Percentiles rank a stretch among this genome's conserved stretches.
These are phyloP conservation scores for Megaceryle torquata DNA, from an alignment of 2,113 vertebrate genomes.

Conservation along the genomic window DNA sequence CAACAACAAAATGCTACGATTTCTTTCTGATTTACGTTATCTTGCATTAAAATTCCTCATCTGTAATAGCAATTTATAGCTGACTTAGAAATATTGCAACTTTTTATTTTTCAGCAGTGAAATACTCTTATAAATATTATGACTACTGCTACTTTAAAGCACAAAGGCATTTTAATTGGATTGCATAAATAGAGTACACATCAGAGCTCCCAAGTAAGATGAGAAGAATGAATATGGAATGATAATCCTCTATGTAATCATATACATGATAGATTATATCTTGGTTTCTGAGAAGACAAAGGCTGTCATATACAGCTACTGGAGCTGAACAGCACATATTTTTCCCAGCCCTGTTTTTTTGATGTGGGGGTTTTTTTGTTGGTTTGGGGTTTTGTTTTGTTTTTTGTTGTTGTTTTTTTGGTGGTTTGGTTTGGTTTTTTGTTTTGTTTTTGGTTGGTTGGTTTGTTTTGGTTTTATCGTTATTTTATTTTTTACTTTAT, in stretches of 20 bases:
- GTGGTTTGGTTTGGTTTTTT: background rate
- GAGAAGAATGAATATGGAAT: background rate
- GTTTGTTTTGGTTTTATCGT: too few relatives aligned
- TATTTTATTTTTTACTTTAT: background rate
- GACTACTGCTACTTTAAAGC: background rate
- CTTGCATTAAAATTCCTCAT: background rate
- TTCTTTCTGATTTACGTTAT: background rate
- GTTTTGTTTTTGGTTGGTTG: too few relatives aligned
- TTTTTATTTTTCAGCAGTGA: background rate
- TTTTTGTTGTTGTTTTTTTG: background rate
- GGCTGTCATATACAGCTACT: background rate
- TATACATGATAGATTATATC: background rate
- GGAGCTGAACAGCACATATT: background rate
- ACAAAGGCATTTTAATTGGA: background rate
- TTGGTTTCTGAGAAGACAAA: constrained; percentile 21
- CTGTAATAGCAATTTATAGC: background rate
- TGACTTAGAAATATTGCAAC: background rate
- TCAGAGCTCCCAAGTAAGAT: background rate
- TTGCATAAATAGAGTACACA: background rate
- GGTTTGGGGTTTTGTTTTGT: background rate
- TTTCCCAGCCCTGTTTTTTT: background rate
- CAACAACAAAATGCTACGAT: background rate
- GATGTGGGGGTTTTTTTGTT: too few relatives aligned
- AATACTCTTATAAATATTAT: background rate
- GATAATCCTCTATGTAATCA: constrained; percentile 3